phyloP scores from a whole-genome alignment of 2,113 vertebrate genomes.

The Pelusios castaneus region DNA sequence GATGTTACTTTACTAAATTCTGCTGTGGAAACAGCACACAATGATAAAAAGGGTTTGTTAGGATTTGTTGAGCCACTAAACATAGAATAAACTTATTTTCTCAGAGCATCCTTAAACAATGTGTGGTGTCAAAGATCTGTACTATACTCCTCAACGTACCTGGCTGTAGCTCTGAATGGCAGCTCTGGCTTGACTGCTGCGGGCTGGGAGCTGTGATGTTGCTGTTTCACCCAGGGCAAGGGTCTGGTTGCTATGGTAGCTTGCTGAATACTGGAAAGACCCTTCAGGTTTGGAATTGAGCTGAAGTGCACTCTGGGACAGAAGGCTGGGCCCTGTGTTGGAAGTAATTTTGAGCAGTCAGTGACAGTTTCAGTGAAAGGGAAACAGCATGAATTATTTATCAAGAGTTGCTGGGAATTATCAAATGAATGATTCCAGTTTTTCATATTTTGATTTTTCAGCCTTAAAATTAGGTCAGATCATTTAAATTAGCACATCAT shows the following conservation, averaged over 20 bases:
- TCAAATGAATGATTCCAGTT: constrained; percentile 49
- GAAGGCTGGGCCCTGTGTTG: constrained; percentile 91
- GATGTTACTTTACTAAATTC: neutral
- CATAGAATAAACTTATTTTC: fast-evolving
- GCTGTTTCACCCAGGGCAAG: constrained; percentile 90
- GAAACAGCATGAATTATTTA: constrained; percentile 80
- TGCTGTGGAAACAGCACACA: neutral
- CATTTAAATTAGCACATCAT: neutral
- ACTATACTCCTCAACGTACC: constrained; percentile 79
- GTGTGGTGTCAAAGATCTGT: fast-evolving
- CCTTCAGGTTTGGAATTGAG: constrained; percentile 97
- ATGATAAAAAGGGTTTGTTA: neutral
- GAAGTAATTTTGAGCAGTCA: constrained; percentile 88
- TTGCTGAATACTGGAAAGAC: constrained; percentile 97
- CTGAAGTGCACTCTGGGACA: constrained; percentile 98
- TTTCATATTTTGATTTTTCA: constrained; percentile 57
- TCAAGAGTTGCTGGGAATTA: constrained; percentile 70
- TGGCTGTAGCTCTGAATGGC: constrained; percentile 95
- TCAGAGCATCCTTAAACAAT: fast-evolving
- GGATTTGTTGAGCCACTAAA: fast-evolving
- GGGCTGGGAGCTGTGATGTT: constrained; percentile 85
- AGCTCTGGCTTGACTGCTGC: constrained; percentile 89
- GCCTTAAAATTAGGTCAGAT: constrained; percentile 42
- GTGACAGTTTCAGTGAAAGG: constrained; percentile 81
- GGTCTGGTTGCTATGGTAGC: constrained; percentile 99